These are phyloP conservation scores for Nothoprocta pentlandii DNA, from an alignment of 2,113 vertebrate species.

Conservation along the genomic window DNA sequence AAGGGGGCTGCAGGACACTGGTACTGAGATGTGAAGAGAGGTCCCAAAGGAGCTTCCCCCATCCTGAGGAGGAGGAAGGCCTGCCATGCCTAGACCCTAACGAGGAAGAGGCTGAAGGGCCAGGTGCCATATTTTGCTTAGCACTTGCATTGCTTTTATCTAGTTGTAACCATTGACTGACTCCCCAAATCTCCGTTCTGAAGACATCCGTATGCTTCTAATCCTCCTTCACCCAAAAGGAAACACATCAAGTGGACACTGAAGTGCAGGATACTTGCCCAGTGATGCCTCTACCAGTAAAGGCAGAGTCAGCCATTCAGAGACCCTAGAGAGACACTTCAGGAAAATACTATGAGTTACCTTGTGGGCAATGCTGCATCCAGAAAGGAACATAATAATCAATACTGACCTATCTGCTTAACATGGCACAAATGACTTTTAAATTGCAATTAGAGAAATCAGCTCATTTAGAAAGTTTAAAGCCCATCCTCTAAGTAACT, in stretches of 20 bases:
- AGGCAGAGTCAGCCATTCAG: background rate
- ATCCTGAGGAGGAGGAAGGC: background rate
- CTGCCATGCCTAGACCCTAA: background rate
- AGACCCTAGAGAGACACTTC: background rate
- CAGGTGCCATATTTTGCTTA: background rate
- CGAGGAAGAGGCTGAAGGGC: background rate
- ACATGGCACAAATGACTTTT: background rate
- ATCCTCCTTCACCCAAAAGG: background rate
- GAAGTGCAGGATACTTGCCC: background rate
- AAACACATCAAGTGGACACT: background rate
- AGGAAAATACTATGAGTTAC: background rate
- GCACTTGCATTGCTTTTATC: background rate
- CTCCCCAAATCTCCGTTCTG: background rate
- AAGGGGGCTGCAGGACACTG: accelerated
- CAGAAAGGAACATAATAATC: background rate
- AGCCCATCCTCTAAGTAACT: background rate
- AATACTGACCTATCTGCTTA: background rate
- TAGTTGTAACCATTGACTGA: background rate
- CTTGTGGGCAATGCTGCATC: background rate
- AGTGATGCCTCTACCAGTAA: background rate
- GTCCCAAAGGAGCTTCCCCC: background rate
- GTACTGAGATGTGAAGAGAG: background rate
- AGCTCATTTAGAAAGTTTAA: background rate
- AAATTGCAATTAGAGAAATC: background rate
- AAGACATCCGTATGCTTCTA: background rate